Evolutionary conservation across 2,797 vertebrate species (phyloP).

Genomic region (Malacoraja senta): DNA sequence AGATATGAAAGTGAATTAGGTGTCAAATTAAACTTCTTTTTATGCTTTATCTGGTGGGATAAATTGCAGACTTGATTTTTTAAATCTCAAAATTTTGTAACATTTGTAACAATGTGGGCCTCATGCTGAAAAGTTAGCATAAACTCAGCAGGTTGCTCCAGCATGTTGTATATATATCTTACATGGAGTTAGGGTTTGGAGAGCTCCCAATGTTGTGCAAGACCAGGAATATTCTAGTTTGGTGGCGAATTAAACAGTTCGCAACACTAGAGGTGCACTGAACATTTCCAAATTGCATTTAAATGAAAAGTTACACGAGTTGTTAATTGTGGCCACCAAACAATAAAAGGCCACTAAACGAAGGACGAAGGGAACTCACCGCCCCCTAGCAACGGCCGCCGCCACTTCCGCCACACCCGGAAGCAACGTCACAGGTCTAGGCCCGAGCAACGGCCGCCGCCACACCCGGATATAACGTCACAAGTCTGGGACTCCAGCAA

Average conservation of each 20-base stretch:
- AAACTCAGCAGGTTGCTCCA: too few species aligned
- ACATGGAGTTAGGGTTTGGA: not conserved
- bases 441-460: not conserved
- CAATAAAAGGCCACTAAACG: too few species aligned
- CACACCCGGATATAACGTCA: not conserved
- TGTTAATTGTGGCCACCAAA: not conserved
- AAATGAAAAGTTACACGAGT: not conserved
- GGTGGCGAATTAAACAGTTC: not conserved
- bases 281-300: not conserved
- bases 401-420: not conserved
- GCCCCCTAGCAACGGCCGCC: not conserved
- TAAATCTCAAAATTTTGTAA: too few species aligned
- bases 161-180: too few species aligned
- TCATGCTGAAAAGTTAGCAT: too few species aligned
- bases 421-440: not conserved
- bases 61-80: too few species aligned
- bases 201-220: not conserved
- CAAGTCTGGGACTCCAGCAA: not conserved
- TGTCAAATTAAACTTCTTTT: too few species aligned
- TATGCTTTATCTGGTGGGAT: too few species aligned
- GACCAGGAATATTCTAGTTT: not conserved
- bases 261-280: not conserved
- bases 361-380: not conserved
- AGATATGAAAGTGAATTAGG: too few species aligned
- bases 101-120: too few species aligned